Evolutionary conservation across 2,113 vertebrate species (phyloP).

Genomic region (Oreochromis aureus): DNA sequence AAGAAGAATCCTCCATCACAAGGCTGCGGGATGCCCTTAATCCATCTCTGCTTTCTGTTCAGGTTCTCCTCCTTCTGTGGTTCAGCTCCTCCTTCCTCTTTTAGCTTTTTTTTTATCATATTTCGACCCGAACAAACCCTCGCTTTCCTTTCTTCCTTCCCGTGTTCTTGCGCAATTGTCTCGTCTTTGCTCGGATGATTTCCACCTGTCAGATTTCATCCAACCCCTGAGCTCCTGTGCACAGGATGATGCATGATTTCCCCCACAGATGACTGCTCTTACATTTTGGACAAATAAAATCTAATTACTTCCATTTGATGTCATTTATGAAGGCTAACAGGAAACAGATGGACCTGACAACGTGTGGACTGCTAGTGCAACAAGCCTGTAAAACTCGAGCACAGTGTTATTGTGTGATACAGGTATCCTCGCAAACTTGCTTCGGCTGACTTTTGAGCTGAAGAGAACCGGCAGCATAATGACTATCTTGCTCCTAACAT

Average conservation of each 20-base stretch:
- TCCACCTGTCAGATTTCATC: constrained; percentile 39
- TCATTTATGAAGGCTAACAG: not conserved
- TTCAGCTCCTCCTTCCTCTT: not conserved
- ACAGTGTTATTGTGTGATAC: not conserved
- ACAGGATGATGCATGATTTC: not conserved
- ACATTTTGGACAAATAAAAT: not conserved
- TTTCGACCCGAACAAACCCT: not conserved
- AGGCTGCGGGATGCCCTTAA: not conserved
- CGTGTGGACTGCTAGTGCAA: not conserved
- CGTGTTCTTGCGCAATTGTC: not conserved
- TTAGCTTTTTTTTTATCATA: not conserved
- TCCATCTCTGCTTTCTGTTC: not conserved
- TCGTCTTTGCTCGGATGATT: constrained; percentile 7
- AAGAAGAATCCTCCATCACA: not conserved
- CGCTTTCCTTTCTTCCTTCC: not conserved
- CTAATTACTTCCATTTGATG: not conserved
- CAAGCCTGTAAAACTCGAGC: not conserved
- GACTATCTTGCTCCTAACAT: constrained; percentile 9
- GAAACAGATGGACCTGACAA: not conserved
- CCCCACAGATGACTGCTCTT: not conserved
- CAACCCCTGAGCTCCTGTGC: not conserved
- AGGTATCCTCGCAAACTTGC: not conserved
- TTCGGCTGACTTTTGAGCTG: not conserved
- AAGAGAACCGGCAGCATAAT: constrained; percentile 12
- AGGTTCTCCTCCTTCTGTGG: not conserved